A percentile compares a stretch with the other conserved stretches of the same genome.
phyloP scores from a whole-genome alignment of 2,113 vertebrate species.

The Trematocara unimaculatum region DNA sequence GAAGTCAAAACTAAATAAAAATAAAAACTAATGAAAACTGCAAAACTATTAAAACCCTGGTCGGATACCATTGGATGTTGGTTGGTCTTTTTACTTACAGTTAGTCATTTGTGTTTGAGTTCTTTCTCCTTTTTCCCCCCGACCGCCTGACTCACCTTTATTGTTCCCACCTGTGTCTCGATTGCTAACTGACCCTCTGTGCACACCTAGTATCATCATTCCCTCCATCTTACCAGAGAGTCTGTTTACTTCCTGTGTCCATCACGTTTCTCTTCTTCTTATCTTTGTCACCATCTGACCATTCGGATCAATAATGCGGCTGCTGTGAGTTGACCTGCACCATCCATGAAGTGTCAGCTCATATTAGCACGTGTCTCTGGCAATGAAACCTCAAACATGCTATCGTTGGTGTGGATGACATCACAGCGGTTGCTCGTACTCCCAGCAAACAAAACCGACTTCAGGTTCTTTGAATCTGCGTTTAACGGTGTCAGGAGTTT shows the following conservation, averaged over 20 bases:
- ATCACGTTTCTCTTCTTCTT: background rate
- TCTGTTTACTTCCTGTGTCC: background rate
- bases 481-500: background rate
- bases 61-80: background rate
- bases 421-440: background rate
- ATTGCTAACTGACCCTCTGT: background rate
- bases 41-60: too few species aligned
- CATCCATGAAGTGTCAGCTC: background rate
- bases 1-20: too few species aligned
- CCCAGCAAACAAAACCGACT: background rate
- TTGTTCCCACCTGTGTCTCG: background rate
- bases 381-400: background rate
- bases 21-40: too few species aligned
- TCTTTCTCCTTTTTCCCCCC: background rate
- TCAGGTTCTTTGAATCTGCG: background rate
- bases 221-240: background rate
- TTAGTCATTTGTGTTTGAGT: background rate
- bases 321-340: background rate
- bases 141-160: background rate
- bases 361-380: accelerated
- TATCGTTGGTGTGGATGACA: background rate
- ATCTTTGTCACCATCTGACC: background rate
- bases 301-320: background rate
- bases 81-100: background rate
- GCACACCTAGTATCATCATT: background rate